Evolutionary conservation across 2,113 vertebrate species (phyloP), one percentile per base, ranked within the genome.

Genomic region (Siniperca knerii): DNA sequence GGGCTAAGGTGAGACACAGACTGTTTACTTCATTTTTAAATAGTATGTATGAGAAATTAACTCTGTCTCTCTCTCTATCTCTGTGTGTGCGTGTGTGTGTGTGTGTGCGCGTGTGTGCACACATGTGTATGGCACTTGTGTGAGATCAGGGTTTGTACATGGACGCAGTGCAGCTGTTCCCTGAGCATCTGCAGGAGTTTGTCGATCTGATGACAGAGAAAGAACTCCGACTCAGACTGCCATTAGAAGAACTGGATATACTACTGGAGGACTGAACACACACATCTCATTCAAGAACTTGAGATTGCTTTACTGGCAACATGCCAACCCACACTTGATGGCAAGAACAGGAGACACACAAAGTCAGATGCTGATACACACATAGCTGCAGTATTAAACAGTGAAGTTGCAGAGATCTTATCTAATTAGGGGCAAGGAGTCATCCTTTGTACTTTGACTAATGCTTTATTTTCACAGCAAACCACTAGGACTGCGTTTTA

Each of bases 171-270:
- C 95, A 96, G 60, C 95, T 97, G 90, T 98, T 99, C 81, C 97
- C 97, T 0, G 95, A 97, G 2, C 92, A 95, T 35, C 86, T 99
- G 73, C 97, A 98, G 86, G 97, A 98, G 94, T 96, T 93, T 0
- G 84, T 97, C 0, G 98, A 99, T 82, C 92, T 99, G 57, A 97
- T 98, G 97, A 96, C 95, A 0, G 98, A 99, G 87, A 99, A 99
- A 73, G 98, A 99, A 46, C 52, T 99, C 54, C 94, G 97, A 61
- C 84, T 99, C 69, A 91, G 98, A 48, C 93, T 98, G 23, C 97
- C 98, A 2, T 33, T 97, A 76, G 97, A 99, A 92, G 96, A 99
- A 90, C 92, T 99, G 95, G 97, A 98, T 44, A 95, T 99, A 0
- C 94, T 99, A 0, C 89, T 99, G 1, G 97, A 98, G 90, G 95